Percentiles rank a stretch among this genome's conserved stretches.
Conservation (phyloP, 2,113 vertebrate genomes). For the Chamaea fasciata region DNA sequence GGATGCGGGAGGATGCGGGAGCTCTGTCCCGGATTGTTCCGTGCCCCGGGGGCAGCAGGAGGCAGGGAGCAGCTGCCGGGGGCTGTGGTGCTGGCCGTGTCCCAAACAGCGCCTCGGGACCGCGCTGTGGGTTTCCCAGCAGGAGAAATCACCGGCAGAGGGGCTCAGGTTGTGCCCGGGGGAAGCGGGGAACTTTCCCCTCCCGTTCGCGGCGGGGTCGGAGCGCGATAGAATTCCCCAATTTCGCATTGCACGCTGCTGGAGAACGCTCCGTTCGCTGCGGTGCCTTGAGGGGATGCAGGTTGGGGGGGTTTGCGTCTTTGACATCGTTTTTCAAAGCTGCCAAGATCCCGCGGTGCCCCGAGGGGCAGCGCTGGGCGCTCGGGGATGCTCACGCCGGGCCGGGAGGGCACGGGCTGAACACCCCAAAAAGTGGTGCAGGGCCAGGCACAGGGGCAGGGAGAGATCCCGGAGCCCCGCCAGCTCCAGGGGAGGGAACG, state of each 20-base stretch:
- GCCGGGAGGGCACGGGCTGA: neutral
- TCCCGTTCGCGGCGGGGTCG: accelerated
- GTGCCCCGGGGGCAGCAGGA: neutral
- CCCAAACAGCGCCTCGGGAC: accelerated
- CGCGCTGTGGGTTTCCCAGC: accelerated
- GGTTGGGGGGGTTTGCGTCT: neutral
- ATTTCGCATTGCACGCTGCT: neutral
- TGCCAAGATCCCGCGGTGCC: neutral
- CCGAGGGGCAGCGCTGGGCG: neutral
- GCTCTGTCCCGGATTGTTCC: accelerated
- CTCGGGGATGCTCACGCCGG: accelerated
- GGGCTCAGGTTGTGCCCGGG: neutral
- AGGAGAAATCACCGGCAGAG: neutral
- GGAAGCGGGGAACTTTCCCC: neutral
- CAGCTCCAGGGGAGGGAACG: accelerated
- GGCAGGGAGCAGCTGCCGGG: neutral
- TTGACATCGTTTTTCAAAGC: neutral
- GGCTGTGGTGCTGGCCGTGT: too few species aligned
- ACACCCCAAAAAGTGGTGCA: accelerated
- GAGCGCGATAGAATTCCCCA: accelerated
- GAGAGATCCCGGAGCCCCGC: accelerated
- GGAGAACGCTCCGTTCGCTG: neutral
- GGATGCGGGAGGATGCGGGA: neutral
- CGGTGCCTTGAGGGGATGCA: neutral
- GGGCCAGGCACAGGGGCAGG: neutral